These are phyloP conservation scores for Drosophila neutralis DNA, from an alignment of 2,888 invertebrate species.

Conservation along the genomic window DNA sequence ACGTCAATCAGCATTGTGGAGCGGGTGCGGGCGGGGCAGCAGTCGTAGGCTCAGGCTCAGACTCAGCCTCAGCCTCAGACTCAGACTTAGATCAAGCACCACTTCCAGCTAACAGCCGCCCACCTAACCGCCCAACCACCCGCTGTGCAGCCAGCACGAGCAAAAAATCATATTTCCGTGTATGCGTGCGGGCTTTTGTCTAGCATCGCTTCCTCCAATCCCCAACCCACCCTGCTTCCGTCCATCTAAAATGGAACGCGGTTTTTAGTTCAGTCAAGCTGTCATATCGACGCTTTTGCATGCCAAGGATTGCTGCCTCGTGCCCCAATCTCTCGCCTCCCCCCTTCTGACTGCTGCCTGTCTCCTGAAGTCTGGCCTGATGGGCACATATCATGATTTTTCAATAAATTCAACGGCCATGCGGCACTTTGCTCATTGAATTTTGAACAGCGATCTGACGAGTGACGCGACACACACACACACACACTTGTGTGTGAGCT, in stretches of 20 bases:
- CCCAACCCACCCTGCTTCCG: not conserved
- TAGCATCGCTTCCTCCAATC: constrained; percentile 40
- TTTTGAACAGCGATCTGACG: constrained; percentile 60
- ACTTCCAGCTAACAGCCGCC: not conserved
- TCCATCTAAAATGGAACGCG: constrained; percentile 42
- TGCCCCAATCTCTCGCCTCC: not conserved
- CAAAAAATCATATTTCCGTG: constrained; percentile 71
- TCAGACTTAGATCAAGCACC: constrained; percentile 12
- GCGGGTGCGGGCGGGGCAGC: constrained; percentile 29
- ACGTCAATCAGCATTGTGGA: constrained; percentile 82
- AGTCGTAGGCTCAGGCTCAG: constrained; percentile 56
- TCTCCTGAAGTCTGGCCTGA: constrained; percentile 41
- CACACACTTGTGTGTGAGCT: not conserved
- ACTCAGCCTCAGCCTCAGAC: not conserved
- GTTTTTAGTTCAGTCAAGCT: constrained; percentile 78
- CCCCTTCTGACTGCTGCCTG: not conserved
- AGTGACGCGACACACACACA: constrained; percentile 1
- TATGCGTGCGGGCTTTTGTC: constrained; percentile 62
- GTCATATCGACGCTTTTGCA: constrained; percentile 77
- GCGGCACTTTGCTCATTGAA: constrained; percentile 76
- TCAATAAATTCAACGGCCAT: constrained; percentile 74
- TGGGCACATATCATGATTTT: constrained; percentile 78
- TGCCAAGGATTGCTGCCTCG: constrained; percentile 50
- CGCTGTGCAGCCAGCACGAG: constrained; percentile 62
- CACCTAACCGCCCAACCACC: constrained; percentile 1